phyloP scores from a whole-genome alignment of 2,113 vertebrate genomes.

The Atherinomorus stipes region DNA sequence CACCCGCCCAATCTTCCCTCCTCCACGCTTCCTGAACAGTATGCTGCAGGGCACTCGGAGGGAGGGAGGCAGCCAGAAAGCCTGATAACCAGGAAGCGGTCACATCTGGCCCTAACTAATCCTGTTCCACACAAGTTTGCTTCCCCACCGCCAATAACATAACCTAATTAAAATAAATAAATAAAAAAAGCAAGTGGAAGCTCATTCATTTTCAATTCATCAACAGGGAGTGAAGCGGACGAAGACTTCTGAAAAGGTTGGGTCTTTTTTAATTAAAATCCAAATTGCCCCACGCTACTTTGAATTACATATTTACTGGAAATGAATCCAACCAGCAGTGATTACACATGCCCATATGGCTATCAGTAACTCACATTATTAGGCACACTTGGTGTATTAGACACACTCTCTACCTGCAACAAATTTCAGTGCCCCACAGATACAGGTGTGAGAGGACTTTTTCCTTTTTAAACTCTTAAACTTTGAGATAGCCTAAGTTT shows the following conservation, averaged over 20 bases:
- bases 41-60: slow-evolving; percentile 55
- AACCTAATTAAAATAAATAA: slow-evolving; percentile 79
- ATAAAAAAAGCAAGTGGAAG: slow-evolving; percentile 69
- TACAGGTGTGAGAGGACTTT: slow-evolving; percentile 67
- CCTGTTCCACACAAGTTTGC: slow-evolving; percentile 80
- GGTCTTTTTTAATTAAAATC: slow-evolving; percentile 82
- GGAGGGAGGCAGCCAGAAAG: slow-evolving; percentile 65
- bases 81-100: slow-evolving; percentile 72
- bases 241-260: slow-evolving; percentile 77
- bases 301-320: slow-evolving; percentile 82
- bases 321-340: slow-evolving; percentile 74
- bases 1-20: slow-evolving; percentile 37
- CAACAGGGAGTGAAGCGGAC: slow-evolving; percentile 64
- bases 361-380: slow-evolving; percentile 73
- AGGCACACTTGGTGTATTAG: slow-evolving; percentile 68
- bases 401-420: slow-evolving; percentile 56
- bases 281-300: slow-evolving; percentile 78
- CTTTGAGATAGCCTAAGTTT: slow-evolving; percentile 49
- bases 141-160: slow-evolving; percentile 76
- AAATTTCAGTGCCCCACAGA: slow-evolving; percentile 56
- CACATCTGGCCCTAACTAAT: slow-evolving; percentile 82
- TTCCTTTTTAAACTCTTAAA: slow-evolving; percentile 56
- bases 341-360: slow-evolving; percentile 76
- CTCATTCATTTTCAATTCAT: slow-evolving; percentile 79
- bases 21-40: slow-evolving; percentile 54